Conservation (phyloP, 2,888 invertebrate species). For the Atherix ibis region DNA sequence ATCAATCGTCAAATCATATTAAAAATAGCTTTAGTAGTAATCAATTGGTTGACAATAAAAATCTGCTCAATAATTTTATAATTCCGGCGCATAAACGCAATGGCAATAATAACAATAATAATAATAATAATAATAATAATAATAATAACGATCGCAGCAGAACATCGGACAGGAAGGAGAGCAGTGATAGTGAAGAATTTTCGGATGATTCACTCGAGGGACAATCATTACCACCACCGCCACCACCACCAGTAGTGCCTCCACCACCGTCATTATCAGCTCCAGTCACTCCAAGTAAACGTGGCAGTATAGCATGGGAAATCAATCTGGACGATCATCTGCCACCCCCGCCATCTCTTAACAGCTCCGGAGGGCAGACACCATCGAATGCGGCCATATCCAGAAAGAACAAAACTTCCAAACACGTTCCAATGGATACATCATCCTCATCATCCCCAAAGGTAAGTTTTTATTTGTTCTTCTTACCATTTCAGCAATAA, state of each 20-base stretch:
- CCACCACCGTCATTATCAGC: constrained; percentile 32
- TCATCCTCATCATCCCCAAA: constrained; percentile 9
- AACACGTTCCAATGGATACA: too few species aligned
- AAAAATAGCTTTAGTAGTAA: constrained; percentile 23
- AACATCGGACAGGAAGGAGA: constrained; percentile 7
- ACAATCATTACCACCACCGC: constrained; percentile 43
- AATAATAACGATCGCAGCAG: too few species aligned
- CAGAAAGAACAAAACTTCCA: constrained; percentile 1
- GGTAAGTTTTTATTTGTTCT: constrained; percentile 8
- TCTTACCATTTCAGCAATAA: too few species aligned
- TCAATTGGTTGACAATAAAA: constrained; percentile 21
- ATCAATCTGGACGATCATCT: constrained; percentile 52
- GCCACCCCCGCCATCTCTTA: constrained; percentile 10
- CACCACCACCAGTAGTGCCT: constrained; percentile 30
- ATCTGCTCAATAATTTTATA: constrained; percentile 11
- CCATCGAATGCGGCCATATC: not conserved
- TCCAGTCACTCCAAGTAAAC: constrained; percentile 47
- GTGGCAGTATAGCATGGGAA: constrained; percentile 77
- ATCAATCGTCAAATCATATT: constrained; percentile 9
- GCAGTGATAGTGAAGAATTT: constrained; percentile 46
- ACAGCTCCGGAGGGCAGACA: constrained; percentile 3
- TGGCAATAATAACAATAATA: constrained; percentile 7
- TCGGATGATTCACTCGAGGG: constrained; percentile 75
- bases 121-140: constrained; percentile 5
- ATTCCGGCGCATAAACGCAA: constrained; percentile 9